Conservation (phyloP, 2,888 invertebrate genomes). For the Timandra comae region DNA sequence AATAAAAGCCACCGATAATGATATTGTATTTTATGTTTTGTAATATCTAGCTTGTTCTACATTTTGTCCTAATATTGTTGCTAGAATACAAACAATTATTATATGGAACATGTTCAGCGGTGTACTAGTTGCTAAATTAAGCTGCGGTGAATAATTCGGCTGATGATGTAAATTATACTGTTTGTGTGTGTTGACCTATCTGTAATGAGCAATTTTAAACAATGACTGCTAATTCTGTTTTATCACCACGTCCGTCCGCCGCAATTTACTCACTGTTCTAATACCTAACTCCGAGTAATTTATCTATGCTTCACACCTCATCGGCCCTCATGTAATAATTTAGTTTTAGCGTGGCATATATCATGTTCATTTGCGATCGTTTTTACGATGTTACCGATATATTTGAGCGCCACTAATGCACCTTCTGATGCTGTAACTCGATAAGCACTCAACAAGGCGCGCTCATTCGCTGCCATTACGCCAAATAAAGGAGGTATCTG, state of each 20-base stretch:
- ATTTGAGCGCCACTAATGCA: constrained; percentile 18
- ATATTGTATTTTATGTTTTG: too few relatives aligned
- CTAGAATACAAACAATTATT: too few relatives aligned
- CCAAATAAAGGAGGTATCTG: constrained; percentile 40
- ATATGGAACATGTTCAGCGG: too few relatives aligned
- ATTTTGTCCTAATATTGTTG: too few relatives aligned
- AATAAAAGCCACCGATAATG: too few relatives aligned
- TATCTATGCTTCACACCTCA: too few relatives aligned
- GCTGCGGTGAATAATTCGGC: too few relatives aligned
- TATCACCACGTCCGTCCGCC: constrained; percentile 27
- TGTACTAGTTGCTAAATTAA: constrained; percentile 1
- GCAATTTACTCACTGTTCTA: constrained; percentile 21
- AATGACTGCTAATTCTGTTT: constrained; percentile 29
- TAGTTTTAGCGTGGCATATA: too few relatives aligned
- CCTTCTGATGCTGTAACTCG: constrained; percentile 33
- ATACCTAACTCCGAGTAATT: too few relatives aligned
- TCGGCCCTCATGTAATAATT: too few relatives aligned
- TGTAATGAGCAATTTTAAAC: constrained; percentile 23
- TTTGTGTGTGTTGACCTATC: constrained; percentile 23
- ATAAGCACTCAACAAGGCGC: constrained; percentile 31
- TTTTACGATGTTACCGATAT: constrained; percentile 19
- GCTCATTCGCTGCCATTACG: constrained; percentile 35
- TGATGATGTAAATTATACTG: constrained; percentile 1
- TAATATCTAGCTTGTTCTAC: too few relatives aligned
- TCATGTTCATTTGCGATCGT: too few relatives aligned